Conservation (phyloP, 2,113 vertebrate species). For the Chionis minor region DNA sequence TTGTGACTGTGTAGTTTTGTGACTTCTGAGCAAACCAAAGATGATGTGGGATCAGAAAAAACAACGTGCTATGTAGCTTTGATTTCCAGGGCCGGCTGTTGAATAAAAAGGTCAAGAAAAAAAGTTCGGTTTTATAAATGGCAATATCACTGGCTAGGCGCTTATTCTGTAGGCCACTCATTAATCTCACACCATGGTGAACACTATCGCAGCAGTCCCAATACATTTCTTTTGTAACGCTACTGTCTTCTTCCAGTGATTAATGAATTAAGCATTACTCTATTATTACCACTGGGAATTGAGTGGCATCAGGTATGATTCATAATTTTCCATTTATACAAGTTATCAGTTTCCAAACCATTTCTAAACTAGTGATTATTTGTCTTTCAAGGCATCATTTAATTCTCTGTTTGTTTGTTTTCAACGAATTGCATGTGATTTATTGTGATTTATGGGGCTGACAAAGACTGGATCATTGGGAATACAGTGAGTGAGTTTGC, state of each 20-base stretch:
- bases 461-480: background rate
- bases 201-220: background rate
- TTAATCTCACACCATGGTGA: background rate
- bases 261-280: constrained; percentile 1
- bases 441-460: background rate
- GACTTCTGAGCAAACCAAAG: background rate
- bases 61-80: background rate
- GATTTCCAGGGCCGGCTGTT: background rate
- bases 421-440: background rate
- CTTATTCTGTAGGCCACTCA: background rate
- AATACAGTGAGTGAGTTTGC: background rate
- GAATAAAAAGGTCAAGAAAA: background rate
- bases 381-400: background rate
- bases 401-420: background rate
- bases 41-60: background rate
- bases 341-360: background rate
- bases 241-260: background rate
- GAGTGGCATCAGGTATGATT: background rate
- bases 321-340: background rate
- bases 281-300: background rate
- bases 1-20: background rate
- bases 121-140: background rate
- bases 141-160: background rate
- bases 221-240: background rate
- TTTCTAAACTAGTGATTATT: background rate